Base-by-base conservation (phyloP, 2,797 vertebrate species). In the Pogoniulus pusillus region DNA sequence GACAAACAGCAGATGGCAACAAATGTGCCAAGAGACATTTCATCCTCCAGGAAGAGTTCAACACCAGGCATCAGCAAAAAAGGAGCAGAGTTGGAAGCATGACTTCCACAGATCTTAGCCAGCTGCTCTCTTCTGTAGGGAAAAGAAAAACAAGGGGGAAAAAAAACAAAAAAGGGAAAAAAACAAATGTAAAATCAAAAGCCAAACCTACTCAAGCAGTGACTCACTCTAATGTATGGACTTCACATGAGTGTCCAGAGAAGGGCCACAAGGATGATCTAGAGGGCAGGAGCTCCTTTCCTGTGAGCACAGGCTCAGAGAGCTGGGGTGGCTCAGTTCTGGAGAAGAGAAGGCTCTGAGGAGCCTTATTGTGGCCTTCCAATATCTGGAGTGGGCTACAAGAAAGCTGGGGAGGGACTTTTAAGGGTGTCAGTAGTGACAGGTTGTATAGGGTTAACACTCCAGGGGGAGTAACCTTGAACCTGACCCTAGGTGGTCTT, bases 1-100 rank as follows among this genome's bases (percentile, higher is more conserved):
- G 82, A 82, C 90, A 95, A 95, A 95, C 94, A 94, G 93, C 94
- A 96, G 94, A 93, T 94, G 95, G 95, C 90, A 94, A 94, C 83
- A 66, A 90, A 91, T 82, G 94, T 70, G 93, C 93, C 91, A 94
- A 88, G 86, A 94, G 88, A 92, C 78, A 91, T 92, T 91, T 87
- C 90, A 92, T 90, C 79, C 76, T 91, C 82, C 75, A 86, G 93
- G 81, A 95, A 90, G 71, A 91, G 90, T 89, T 90, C 90, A 85
- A 83, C 92, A 57, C 37, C 30, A 87, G 82, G 88, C 91, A 95
- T 81, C 91, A 93, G 95, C 90, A 94, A 90, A 93, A 95, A 93
- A 85, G 76, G 89, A 93, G 69, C 82, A 69, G 90, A 87, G 72
- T 12, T 93, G 79, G 76, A 94, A 93, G 84, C 70, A 62, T 0